A percentile compares a stretch with the other conserved stretches of the same genome.
Evolutionary conservation across 2,888 invertebrate species (phyloP).

Genomic region (Patella ulyssiponensis): DNA sequence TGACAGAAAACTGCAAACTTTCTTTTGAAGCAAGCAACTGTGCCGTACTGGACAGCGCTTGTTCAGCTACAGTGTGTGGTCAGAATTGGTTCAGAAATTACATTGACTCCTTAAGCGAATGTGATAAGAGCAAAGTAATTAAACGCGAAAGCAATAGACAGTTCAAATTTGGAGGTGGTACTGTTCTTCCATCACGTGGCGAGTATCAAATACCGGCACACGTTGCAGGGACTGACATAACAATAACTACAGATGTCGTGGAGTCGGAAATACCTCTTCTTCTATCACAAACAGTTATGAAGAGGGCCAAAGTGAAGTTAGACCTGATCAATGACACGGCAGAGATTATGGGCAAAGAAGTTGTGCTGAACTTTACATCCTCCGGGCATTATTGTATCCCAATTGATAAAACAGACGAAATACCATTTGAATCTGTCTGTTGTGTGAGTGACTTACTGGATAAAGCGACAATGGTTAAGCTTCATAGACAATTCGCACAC

Average conservation of each 20-base stretch:
- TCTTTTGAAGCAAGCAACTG: slow-evolving; percentile 33
- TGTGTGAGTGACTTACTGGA: neutral
- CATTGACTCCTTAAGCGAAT: slow-evolving; percentile 27
- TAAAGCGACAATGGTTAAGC: slow-evolving; percentile 9
- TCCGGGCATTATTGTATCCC: slow-evolving; percentile 38
- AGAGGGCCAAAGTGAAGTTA: slow-evolving; percentile 34
- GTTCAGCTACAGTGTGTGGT: slow-evolving; percentile 36
- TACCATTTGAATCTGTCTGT: neutral
- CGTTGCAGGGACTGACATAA: slow-evolving; percentile 30
- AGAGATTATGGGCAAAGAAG: slow-evolving; percentile 35
- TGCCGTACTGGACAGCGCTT: slow-evolving; percentile 37
- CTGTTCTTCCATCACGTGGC: slow-evolving; percentile 27
- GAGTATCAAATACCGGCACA: slow-evolving; percentile 32
- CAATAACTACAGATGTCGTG: slow-evolving; percentile 35
- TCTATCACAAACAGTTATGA: slow-evolving; percentile 33
- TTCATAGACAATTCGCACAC: neutral
- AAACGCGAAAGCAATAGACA: slow-evolving; percentile 22
- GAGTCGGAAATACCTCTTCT: slow-evolving; percentile 32
- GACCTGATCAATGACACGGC: slow-evolving; percentile 41
- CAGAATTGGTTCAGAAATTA: slow-evolving; percentile 34
- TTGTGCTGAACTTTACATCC: slow-evolving; percentile 28
- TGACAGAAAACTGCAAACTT: slow-evolving; percentile 23
- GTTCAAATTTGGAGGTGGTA: slow-evolving; percentile 38
- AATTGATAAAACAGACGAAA: slow-evolving; percentile 24
- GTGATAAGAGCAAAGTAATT: slow-evolving; percentile 16